Evolutionary conservation across 1,140 invertebrate species (phyloP), one percentile per base, ranked within the genome.

Genomic region (Drosophila jambulina): DNA sequence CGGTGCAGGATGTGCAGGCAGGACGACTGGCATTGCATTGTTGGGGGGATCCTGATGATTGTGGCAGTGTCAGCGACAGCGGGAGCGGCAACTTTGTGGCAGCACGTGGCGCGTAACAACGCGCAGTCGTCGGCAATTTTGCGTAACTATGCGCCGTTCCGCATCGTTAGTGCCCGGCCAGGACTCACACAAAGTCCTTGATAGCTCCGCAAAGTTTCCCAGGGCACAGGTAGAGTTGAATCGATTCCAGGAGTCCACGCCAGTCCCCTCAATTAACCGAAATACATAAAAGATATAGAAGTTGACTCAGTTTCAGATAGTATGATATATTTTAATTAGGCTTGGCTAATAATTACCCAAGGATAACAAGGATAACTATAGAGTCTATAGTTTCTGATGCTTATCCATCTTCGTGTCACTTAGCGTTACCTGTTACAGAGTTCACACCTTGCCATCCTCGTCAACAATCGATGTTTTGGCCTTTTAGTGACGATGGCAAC

Each of bases 91-190:
- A 78, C 82, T 86, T 87, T 83, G 72, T 80, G 40, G 51, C 51
- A 62, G 64, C 84, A 83, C 63, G 84, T 83, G 84, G 80, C 83
- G 83, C 80, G 77, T 77, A 88, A 87, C 83, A 87, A 87, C 75
- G 76, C 78, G 56, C 67, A 82, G 76, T 87, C 71, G 83, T 77
- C 82, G 79, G 83, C 79, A 87, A 87, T 87, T 82, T 87, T 77
- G 83, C 83, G 83, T 87, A 87, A 87, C 83, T 87, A 78, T 74
- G 69, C 64, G 63, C 53, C 63, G 83, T 88, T 87, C 77, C 67
- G 84, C 77, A 83, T 87, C 84, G 84, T 87, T 87, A 87, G 80
- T 57, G 62, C 34, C 43, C 42, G 40, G 34, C 12, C 21, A 36
- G 34, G 13, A 48, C 12, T 45, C 29, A 19, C 23, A 59, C 15